Evolutionary conservation across 2,113 vertebrate species (phyloP).

Genomic region (Anarhynchus alexandrinus): DNA sequence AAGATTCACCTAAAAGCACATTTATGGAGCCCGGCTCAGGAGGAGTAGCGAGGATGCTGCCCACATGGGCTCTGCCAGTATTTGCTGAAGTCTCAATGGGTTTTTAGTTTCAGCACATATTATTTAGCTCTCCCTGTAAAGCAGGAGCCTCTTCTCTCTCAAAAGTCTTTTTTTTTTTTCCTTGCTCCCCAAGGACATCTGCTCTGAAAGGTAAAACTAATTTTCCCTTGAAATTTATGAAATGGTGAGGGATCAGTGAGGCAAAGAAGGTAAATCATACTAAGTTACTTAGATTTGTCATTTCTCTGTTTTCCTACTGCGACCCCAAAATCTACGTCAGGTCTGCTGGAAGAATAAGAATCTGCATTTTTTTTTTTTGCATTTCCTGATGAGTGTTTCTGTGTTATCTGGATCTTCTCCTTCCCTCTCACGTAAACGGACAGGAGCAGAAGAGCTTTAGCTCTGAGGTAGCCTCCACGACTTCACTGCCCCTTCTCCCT

Average conservation of each 20-base stretch:
- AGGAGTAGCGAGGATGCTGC: background rate
- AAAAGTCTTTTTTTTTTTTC: background rate
- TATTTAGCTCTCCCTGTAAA: background rate
- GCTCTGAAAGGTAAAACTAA: background rate
- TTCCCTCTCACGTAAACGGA: background rate
- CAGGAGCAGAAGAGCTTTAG: background rate
- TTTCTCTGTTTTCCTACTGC: background rate
- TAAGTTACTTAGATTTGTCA: background rate
- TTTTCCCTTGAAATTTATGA: background rate
- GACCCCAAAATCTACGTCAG: background rate
- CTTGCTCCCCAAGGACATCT: background rate
- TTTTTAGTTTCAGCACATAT: background rate
- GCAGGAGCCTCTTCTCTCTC: background rate
- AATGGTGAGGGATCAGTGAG: background rate
- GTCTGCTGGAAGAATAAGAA: background rate
- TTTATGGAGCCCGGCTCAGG: background rate
- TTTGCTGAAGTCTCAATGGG: background rate
- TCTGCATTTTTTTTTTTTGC: background rate
- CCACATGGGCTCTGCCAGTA: fast-evolving
- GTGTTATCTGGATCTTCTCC: background rate
- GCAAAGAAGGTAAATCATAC: background rate
- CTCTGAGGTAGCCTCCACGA: background rate
- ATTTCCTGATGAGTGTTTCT: background rate
- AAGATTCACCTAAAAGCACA: background rate
- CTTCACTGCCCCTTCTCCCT: background rate